Conservation (phyloP, 2,888 invertebrate species). For the Calliopum simillimum region DNA sequence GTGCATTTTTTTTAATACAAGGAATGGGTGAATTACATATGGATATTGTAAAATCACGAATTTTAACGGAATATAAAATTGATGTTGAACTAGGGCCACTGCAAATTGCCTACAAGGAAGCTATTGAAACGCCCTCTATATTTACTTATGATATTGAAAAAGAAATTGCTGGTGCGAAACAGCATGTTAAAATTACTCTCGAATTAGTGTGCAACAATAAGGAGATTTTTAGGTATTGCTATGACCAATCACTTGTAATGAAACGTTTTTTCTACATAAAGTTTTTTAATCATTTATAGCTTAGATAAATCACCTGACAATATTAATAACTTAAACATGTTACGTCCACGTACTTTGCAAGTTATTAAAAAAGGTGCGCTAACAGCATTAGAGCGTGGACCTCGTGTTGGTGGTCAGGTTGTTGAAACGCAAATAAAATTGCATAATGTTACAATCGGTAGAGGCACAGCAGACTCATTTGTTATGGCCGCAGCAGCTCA, state of each 20-base stretch:
- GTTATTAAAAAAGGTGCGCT: slow-evolving; percentile 80
- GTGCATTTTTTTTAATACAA: slow-evolving; percentile 20
- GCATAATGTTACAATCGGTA: slow-evolving; percentile 79
- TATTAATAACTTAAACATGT: slow-evolving; percentile 74
- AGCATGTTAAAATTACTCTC: slow-evolving; percentile 61
- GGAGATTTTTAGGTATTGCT: slow-evolving; percentile 68
- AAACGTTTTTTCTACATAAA: neutral
- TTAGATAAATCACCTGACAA: slow-evolving; percentile 77
- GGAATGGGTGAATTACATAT: slow-evolving; percentile 98
- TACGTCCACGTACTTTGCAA: slow-evolving; percentile 75
- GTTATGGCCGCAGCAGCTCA: slow-evolving; percentile 85
- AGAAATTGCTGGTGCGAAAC: slow-evolving; percentile 65
- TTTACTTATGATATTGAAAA: slow-evolving; percentile 60
- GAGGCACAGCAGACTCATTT: slow-evolving; percentile 84
- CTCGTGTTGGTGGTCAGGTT: slow-evolving; percentile 86
- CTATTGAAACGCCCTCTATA: slow-evolving; percentile 67
- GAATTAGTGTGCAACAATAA: slow-evolving; percentile 66
- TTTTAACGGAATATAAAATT: slow-evolving; percentile 88
- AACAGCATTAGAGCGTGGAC: slow-evolving; percentile 82
- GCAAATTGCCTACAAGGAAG: slow-evolving; percentile 92
- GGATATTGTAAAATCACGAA: slow-evolving; percentile 91
- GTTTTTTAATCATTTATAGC: slow-evolving; percentile 57
- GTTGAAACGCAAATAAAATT: slow-evolving; percentile 81
- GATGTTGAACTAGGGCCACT: slow-evolving; percentile 91
- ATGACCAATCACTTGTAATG: neutral